phyloP scores from a whole-genome alignment of 2,113 vertebrate species.

The Aleadryas rufinucha region DNA sequence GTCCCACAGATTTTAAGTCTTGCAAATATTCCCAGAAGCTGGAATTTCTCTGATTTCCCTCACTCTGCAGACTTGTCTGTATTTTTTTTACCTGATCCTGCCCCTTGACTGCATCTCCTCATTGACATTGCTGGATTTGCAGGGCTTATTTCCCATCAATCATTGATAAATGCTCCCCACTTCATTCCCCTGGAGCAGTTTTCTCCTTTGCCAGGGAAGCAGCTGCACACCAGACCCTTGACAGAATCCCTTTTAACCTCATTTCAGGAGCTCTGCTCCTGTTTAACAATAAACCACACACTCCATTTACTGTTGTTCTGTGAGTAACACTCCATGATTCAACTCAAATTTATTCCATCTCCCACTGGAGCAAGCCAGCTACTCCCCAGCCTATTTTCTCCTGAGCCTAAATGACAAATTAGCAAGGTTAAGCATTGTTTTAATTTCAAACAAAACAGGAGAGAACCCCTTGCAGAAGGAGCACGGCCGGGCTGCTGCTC shows the following conservation, averaged over 20 bases:
- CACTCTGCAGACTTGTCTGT: background rate
- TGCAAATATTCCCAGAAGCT: background rate
- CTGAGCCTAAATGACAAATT: background rate
- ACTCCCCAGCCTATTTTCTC: background rate
- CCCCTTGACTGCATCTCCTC: background rate
- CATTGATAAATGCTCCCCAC: background rate
- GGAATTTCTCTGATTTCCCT: background rate
- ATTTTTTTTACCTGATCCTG: background rate
- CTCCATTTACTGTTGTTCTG: slow-evolving; percentile 20
- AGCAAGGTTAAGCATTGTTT: slow-evolving; percentile 51
- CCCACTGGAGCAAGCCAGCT: slow-evolving; percentile 19
- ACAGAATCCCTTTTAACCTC: slow-evolving; percentile 40
- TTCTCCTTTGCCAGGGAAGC: background rate
- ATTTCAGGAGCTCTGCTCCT: slow-evolving; percentile 38
- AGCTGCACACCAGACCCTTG: background rate
- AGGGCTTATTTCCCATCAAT: background rate
- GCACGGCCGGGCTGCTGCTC: background rate
- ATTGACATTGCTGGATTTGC: background rate
- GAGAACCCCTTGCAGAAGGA: background rate
- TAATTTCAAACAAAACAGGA: background rate
- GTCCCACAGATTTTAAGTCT: background rate
- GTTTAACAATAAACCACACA: slow-evolving; percentile 27
- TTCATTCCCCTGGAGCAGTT: background rate
- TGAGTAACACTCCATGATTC: slow-evolving; percentile 25
- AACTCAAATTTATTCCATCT: slow-evolving; percentile 39